Base-by-base conservation (phyloP, 2,797 vertebrate genomes). In the Pipistrellus kuhlii region DNA sequence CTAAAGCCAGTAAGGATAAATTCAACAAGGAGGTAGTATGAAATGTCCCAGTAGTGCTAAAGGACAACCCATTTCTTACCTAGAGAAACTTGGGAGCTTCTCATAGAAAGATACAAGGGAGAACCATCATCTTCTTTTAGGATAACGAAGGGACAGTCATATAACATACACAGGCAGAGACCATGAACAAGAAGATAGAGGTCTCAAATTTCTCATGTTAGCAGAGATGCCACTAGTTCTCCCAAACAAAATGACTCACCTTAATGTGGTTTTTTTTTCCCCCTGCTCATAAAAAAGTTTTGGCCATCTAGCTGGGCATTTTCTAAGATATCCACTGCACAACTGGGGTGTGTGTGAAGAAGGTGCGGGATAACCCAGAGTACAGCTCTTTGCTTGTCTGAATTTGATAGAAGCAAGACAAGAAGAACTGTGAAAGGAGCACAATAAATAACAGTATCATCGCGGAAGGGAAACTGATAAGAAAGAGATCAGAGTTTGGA, bases 381-480 rank as follows among this genome's bases (percentile, higher is more conserved):
- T 55, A 94, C n/a, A 96, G 44, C 27, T 62, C 72, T 83, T 80
- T 78, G 69, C 76, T 85, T 93, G 32, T 85, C 35, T 66, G 66
- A 87, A 82, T 91, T 77, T 77, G 91, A 87, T 1, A 76, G 73
- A 92, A 87, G 55, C 30, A 78, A 76, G 62, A 95, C 64, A 96
- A 85, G 85, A 94, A 17, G 41, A 87, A 82, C 80, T 66, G 69
- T 57, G n/a, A 95, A 93, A 94, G 62, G n/a, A 90, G 53, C 57
- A 91, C 69, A 89, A 87, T 71, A 88, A 94, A 92, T 86, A 94
- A 95, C 27, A 96, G 46, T 93, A 83, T 88, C 69, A 96, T 18
- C 81, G 30, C 68, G 87, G 38, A 85, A 80, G 27, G 53, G 57
- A 88, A 78, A 85, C 35, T 68, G 30, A 41, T 68, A 92, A 87